These are phyloP conservation scores for Furcula furcula DNA, from an alignment of 2,888 invertebrate species.

Conservation along the genomic window DNA sequence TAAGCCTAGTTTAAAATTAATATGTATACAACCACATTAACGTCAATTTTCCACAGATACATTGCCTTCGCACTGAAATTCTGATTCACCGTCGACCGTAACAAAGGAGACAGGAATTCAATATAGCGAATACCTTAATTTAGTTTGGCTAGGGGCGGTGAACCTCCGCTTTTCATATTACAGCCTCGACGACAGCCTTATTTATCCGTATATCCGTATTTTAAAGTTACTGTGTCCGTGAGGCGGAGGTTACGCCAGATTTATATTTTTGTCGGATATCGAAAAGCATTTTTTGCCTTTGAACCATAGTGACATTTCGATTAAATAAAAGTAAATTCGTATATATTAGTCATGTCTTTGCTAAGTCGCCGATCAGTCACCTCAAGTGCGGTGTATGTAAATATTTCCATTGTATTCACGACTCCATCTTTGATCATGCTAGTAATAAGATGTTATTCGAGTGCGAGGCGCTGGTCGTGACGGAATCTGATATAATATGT, in stretches of 20 bases:
- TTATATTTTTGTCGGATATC: neutral
- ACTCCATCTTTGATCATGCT: too few species aligned
- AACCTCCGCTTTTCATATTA: constrained; percentile 16
- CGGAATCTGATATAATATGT: too few species aligned
- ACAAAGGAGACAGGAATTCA: constrained; percentile 28
- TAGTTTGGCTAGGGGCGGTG: constrained; percentile 18
- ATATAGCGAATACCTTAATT: constrained; percentile 32
- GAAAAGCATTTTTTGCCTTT: neutral
- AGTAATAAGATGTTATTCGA: too few species aligned
- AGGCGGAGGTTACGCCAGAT: neutral
- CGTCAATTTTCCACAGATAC: constrained; percentile 10
- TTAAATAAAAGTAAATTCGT: too few species aligned
- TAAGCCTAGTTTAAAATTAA: too few species aligned
- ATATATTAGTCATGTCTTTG: too few species aligned
- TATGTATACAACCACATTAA: constrained; percentile 6
- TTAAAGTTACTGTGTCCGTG: neutral
- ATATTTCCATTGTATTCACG: too few species aligned
- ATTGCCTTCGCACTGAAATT: constrained; percentile 9
- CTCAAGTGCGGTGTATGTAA: too few species aligned
- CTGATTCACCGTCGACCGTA: constrained; percentile 8
- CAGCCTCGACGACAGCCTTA: neutral
- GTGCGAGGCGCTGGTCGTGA: too few species aligned
- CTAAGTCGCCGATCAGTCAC: too few species aligned
- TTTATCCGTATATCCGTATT: neutral
- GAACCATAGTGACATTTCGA: too few species aligned